Percentiles rank a stretch among this genome's conserved stretches.
These are phyloP conservation scores for Oncorhynchus gorbuscha DNA, from an alignment of 2,113 vertebrate species.

Conservation along the genomic window DNA sequence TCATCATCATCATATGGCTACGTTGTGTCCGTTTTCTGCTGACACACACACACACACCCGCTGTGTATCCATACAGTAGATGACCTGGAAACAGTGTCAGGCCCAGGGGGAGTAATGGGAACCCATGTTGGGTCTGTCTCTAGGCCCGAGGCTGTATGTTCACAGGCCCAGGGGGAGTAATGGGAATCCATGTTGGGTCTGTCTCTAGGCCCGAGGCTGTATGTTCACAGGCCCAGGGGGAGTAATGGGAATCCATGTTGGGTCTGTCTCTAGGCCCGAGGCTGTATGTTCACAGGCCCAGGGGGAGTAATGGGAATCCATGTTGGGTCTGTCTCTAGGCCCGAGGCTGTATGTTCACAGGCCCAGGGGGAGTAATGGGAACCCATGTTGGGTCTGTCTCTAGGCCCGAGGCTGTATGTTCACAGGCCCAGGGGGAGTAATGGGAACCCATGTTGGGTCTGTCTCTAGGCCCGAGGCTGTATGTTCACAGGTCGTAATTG, in stretches of 20 bases:
- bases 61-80: too few species aligned
- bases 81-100: too few species aligned
- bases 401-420: not conserved
- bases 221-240: too few species aligned
- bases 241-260: too few species aligned
- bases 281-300: not conserved
- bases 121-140: not conserved
- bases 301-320: too few species aligned
- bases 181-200: not conserved
- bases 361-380: too few species aligned
- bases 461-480: not conserved
- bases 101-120: too few species aligned
- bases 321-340: not conserved
- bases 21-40: too few species aligned
- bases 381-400: not conserved
- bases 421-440: too few species aligned
- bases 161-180: not conserved
- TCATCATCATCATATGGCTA: not conserved
- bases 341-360: not conserved
- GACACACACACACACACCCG: too few species aligned
- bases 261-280: not conserved
- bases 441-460: not conserved
- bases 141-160: not conserved
- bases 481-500: not conserved
- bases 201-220: not conserved